Conservation (phyloP, 2,113 vertebrate genomes). For the Uria aalge region DNA sequence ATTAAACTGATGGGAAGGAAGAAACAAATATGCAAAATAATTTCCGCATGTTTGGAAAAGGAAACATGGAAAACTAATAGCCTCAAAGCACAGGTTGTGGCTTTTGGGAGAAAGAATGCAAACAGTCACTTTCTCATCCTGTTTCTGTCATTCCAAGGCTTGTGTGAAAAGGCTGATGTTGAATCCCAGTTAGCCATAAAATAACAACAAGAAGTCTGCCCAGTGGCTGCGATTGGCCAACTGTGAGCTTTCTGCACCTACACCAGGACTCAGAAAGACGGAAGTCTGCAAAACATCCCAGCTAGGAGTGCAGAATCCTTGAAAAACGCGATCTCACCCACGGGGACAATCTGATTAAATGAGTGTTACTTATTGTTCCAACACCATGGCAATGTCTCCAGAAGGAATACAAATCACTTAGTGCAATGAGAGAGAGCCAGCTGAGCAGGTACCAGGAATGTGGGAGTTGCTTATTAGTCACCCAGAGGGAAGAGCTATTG, state of each 20-base stretch:
- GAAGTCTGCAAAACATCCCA: constrained; percentile 8
- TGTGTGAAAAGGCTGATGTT: background rate
- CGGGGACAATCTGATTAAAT: background rate
- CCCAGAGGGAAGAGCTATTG: background rate
- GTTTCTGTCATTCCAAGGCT: background rate
- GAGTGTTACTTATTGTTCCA: constrained; percentile 47
- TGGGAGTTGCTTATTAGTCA: constrained; percentile 7
- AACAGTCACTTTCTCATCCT: constrained; percentile 2
- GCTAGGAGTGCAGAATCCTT: background rate
- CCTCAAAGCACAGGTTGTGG: background rate
- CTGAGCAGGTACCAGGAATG: constrained; percentile 51
- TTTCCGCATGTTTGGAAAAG: background rate
- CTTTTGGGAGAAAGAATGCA: background rate
- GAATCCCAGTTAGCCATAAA: background rate
- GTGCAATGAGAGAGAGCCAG: background rate
- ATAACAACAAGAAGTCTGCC: constrained; percentile 2
- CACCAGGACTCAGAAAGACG: background rate
- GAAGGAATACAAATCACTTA: constrained; percentile 25
- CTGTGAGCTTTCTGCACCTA: constrained; percentile 21
- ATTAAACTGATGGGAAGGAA: background rate
- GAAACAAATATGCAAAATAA: background rate
- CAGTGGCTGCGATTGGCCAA: background rate
- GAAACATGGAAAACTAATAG: background rate
- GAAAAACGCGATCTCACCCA: constrained; percentile 25
- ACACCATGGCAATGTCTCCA: constrained; percentile 35